phyloP scores from a whole-genome alignment of 2,797 vertebrate genomes.

The Ceryle rudis region DNA sequence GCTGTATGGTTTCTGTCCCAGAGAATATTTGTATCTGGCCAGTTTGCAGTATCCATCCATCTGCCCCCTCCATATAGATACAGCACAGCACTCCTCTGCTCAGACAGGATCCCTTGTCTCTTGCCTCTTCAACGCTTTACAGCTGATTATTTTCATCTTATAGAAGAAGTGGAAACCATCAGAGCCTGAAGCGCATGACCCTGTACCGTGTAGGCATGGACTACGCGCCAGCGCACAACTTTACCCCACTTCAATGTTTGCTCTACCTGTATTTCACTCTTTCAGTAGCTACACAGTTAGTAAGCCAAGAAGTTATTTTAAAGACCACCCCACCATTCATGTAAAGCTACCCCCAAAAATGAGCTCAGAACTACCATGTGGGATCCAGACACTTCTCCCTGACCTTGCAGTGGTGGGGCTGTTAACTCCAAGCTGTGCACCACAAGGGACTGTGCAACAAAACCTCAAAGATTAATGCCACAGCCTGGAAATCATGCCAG shows the following conservation, averaged over 20 bases:
- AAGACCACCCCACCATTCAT: background rate
- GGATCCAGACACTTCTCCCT: background rate
- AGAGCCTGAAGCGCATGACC: background rate
- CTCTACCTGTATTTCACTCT: background rate
- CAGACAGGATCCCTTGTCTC: background rate
- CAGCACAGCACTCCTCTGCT: background rate
- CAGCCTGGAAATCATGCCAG: background rate
- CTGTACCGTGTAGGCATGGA: background rate
- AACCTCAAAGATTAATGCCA: background rate
- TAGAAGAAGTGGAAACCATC: background rate
- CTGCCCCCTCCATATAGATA: constrained; percentile 18
- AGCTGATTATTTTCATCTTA: background rate
- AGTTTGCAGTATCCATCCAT: constrained; percentile 46
- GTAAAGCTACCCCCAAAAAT: background rate
- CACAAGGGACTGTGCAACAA: background rate
- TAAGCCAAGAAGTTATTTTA: background rate
- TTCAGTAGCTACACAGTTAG: background rate
- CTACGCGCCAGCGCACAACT: background rate
- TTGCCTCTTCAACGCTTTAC: background rate
- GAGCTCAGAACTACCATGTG: background rate
- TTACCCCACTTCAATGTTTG: background rate
- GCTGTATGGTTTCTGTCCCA: constrained; percentile 34
- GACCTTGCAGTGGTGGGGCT: fast-evolving
- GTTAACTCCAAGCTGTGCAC: background rate
- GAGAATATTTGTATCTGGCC: constrained; percentile 1